A percentile compares a stretch with the other conserved stretches of the same genome.
phyloP scores from a whole-genome alignment of 2,797 vertebrate genomes.

The Mus spretus region DNA sequence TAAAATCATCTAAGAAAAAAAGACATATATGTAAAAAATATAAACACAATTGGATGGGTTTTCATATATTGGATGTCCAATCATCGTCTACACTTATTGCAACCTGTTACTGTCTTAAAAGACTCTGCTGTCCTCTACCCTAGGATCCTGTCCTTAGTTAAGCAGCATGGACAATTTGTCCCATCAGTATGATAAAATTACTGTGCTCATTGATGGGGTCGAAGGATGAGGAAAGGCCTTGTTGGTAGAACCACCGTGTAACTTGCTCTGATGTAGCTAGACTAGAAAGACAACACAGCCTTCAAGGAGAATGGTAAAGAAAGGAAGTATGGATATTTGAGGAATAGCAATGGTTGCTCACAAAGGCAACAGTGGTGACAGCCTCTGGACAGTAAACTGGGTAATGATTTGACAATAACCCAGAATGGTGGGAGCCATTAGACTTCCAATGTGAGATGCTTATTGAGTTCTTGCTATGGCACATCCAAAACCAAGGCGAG shows the following conservation, averaged over 20 bases:
- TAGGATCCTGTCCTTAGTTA: not conserved
- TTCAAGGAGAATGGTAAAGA: not conserved
- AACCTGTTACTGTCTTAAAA: not conserved
- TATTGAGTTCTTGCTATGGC: not conserved
- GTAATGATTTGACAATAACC: not conserved
- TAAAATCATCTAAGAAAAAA: not conserved
- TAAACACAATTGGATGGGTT: not conserved
- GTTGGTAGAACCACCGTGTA: not conserved
- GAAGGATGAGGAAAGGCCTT: not conserved
- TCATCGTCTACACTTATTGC: not conserved
- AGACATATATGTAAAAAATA: not conserved
- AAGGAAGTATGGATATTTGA: not conserved
- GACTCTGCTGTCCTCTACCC: not conserved
- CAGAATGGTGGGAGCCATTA: not conserved
- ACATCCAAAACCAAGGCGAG: not conserved
- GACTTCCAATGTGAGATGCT: not conserved
- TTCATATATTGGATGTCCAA: not conserved
- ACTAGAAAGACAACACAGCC: not conserved
- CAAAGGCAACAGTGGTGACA: not conserved
- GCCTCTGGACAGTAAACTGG: not conserved
- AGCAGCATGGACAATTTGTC: not conserved
- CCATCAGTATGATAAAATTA: conserved; percentile 13
- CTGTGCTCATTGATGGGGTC: not conserved
- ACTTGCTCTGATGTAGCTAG: not conserved
- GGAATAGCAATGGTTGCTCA: not conserved